These are phyloP conservation scores for Acrocephalus arundinaceus DNA, from an alignment of 2,113 vertebrate species.

Conservation along the genomic window DNA sequence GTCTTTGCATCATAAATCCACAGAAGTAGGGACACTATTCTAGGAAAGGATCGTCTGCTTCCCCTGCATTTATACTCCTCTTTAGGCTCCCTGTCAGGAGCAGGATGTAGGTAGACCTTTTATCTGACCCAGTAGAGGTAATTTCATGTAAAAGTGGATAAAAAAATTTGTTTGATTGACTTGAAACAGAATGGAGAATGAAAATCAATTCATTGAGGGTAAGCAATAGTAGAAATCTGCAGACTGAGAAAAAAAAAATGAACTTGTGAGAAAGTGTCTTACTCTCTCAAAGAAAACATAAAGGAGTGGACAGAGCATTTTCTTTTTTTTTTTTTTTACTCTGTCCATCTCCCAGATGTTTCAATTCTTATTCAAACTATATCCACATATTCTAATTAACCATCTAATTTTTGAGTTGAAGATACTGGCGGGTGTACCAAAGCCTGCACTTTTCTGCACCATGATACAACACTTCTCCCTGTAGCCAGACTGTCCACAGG, in stretches of 20 bases:
- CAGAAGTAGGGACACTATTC: not conserved
- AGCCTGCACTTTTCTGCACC: not conserved
- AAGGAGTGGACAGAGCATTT: not conserved
- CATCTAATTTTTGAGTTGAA: not conserved
- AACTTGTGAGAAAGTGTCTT: not conserved
- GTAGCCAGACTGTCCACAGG: not conserved
- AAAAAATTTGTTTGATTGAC: not conserved
- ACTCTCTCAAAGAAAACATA: not conserved
- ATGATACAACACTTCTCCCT: not conserved
- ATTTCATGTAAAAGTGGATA: not conserved
- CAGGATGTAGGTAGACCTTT: not conserved
- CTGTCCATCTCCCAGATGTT: not conserved
- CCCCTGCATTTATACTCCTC: not conserved
- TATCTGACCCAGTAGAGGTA: not conserved
- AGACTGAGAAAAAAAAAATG: not conserved
- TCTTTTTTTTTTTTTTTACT: not conserved
- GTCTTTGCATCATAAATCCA: not conserved
- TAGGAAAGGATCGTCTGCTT: not conserved
- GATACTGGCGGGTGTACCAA: not conserved
- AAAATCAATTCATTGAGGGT: not conserved
- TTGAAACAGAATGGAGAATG: slow-evolving; percentile 1
- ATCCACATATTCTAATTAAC: not conserved
- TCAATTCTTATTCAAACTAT: not conserved
- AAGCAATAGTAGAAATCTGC: not conserved
- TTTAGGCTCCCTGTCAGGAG: not conserved